Conservation (phyloP, 1,140 invertebrate species). For the Drosophila kohkoa region DNA sequence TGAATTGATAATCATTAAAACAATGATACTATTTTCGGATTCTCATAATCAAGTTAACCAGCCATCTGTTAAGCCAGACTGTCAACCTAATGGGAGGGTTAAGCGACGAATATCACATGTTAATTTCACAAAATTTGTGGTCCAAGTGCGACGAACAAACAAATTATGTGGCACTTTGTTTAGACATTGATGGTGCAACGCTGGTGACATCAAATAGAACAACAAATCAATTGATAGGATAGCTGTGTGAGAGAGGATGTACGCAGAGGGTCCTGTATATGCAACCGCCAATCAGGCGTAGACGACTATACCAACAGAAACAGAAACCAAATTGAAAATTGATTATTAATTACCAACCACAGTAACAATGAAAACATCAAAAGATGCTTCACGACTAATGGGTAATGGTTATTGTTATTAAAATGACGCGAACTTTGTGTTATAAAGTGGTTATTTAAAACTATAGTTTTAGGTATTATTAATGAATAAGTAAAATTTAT, state of each 20-base stretch:
- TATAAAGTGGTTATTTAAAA: no score
- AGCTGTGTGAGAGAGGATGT: background rate
- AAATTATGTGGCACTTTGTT: constrained; percentile 62
- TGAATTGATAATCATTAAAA: background rate
- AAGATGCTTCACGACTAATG: constrained; percentile 23
- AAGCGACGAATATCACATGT: constrained; percentile 63
- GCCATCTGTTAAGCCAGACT: background rate
- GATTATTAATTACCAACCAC: constrained; percentile 69
- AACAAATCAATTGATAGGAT: constrained; percentile 66
- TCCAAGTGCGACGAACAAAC: constrained; percentile 59
- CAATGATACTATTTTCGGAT: constrained; percentile 32
- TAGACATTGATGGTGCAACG: constrained; percentile 31
- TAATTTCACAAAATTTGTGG: constrained; percentile 75
- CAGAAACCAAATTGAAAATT: constrained; percentile 62
- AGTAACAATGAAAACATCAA: constrained; percentile 32
- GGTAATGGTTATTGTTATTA: constrained; percentile 67
- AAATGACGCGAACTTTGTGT: constrained; percentile 32
- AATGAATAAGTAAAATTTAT: no score
- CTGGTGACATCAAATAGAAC: constrained; percentile 60
- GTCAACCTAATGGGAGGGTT: background rate
- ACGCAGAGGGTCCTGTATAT: background rate
- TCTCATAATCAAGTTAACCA: constrained; percentile 37
- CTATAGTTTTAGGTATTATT: no score
- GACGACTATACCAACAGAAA: constrained; percentile 27
- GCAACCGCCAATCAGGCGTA: constrained; percentile 63